A percentile compares a stretch with the other conserved stretches of the same genome.
Evolutionary conservation across 2,797 vertebrate species (phyloP).

Genomic region (Hippoglossus hippoglossus): DNA sequence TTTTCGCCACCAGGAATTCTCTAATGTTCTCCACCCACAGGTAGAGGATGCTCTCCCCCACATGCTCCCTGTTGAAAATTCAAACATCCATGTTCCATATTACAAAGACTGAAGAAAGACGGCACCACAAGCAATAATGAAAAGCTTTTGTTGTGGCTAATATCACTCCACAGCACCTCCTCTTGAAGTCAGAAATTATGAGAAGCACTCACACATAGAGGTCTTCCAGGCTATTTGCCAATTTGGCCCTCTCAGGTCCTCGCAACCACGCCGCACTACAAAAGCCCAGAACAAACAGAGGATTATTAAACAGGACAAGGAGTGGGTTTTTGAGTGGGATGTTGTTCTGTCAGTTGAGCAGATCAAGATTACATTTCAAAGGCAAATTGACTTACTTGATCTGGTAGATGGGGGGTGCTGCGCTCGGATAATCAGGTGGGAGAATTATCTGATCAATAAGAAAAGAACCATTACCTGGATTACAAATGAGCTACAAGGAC

Average conservation of each 20-base stretch:
- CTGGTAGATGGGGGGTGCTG: conserved; percentile 95
- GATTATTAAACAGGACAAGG: conserved; percentile 56
- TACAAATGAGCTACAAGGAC: neutral
- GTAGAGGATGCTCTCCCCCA: conserved; percentile 94
- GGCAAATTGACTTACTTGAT: conserved; percentile 90
- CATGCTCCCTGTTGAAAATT: conserved; percentile 86
- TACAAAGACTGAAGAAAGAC: conserved; percentile 15
- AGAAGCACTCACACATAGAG: conserved; percentile 91
- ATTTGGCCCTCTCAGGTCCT: conserved; percentile 86
- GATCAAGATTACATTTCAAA: conserved; percentile 66
- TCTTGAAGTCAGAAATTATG: conserved; percentile 58
- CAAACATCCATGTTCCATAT: conserved; percentile 42
- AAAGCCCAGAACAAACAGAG: conserved; percentile 63
- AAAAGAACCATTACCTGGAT: conserved; percentile 8
- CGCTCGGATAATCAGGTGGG: conserved; percentile 90
- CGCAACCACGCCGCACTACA: conserved; percentile 94
- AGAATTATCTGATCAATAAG: conserved; percentile 87
- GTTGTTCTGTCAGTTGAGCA: conserved; percentile 56
- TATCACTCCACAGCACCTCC: conserved; percentile 23
- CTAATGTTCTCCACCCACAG: conserved; percentile 96
- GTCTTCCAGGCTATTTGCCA: conserved; percentile 94
- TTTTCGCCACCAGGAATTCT: conserved; percentile 90
- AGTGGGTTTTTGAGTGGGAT: conserved; percentile 54
- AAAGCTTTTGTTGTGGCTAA: conserved; percentile 49
- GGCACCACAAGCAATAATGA: conserved; percentile 31